Base-by-base conservation (phyloP, 1,140 invertebrate species). In the Panagrolaimus sp. region DNA sequence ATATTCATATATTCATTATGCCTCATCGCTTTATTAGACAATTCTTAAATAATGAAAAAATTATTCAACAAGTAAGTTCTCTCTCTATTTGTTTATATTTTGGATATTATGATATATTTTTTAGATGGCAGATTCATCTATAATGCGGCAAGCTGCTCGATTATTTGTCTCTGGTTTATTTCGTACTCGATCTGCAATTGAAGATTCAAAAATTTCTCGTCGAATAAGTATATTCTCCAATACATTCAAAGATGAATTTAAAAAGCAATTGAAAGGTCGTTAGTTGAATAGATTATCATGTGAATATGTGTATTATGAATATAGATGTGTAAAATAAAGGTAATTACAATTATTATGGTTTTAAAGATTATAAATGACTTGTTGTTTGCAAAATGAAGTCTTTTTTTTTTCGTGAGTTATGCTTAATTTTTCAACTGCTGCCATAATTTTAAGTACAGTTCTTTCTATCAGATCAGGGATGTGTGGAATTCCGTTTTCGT, bases 231-330 rank as follows among this genome's bases (percentile, higher is more conserved):
- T 23, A 16, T 69, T 70, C 45, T 38, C 42, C n/a, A 23, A 27
- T 13, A 57, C 43, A 14, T 70, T 70, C 47, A 44, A 70, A 7
- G 48, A 70, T n/a, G 69, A 70, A 68, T 70, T 31, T 23, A 70
- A 70, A 38, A 70, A 70, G 46, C 16, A 20, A 16, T n/a, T 70
- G n/a, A 64, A 63, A 42, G 14, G 23, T 16, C 11, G 27, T n/a
- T 48, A 70, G 43, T 51, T 25, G 2, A 2, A 38, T 38, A 38
- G 2, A 4, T 38, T 7, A 2, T 38, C 31, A 38, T 38, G 31
- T 38, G 31, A 38, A 4, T 38, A 38, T 38, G 31, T 38, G 7
- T 38, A 7, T 38, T 38, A 4, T n/a, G n/a, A n/a, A n/a, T 4
- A 38, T 38, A 38, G 31, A 38, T 38, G 2, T 38, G 31, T 38